Evolutionary conservation across 2,888 invertebrate species (phyloP).

Genomic region (Anagyrus pseudococci): DNA sequence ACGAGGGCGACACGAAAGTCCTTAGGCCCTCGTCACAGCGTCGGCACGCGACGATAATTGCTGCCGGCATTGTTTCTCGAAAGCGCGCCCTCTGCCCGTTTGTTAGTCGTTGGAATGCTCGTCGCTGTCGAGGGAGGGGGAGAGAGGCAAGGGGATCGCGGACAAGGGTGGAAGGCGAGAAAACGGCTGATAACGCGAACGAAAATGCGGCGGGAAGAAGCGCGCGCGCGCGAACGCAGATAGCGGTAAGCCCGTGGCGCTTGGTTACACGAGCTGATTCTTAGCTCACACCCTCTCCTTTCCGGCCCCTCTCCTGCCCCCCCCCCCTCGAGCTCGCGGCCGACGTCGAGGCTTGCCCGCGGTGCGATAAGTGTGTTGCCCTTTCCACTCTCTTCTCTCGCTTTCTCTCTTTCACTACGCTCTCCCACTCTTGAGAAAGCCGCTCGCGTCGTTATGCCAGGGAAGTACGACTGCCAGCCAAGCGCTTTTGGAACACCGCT

Average conservation of each 20-base stretch:
- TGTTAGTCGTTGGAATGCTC: background rate
- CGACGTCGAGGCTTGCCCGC: no score
- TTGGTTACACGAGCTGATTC: background rate
- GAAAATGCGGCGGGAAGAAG: slow-evolving; percentile 2
- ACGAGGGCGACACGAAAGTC: background rate
- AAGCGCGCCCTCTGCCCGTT: slow-evolving; percentile 1
- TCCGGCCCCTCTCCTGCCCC: background rate
- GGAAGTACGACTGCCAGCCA: no score
- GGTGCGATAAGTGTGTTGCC: background rate
- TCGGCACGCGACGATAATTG: slow-evolving; percentile 24
- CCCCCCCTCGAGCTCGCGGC: no score
- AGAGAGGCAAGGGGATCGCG: background rate
- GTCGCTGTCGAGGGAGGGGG: background rate
- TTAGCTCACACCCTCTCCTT: background rate
- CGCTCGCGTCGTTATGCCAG: no score
- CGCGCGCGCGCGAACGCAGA: background rate
- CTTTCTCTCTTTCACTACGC: no score
- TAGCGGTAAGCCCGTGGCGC: background rate
- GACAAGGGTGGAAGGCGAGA: background rate
- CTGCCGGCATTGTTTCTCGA: slow-evolving; percentile 14
- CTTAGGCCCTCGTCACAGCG: no score
- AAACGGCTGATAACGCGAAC: slow-evolving; percentile 13
- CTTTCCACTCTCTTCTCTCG: background rate
- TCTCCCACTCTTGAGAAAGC: no score
- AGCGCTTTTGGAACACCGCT: no score